Percentiles rank a stretch among this genome's conserved stretches.
These are phyloP conservation scores for Cheilosia vulpina DNA, from an alignment of 2,888 invertebrate genomes.

Conservation along the genomic window DNA sequence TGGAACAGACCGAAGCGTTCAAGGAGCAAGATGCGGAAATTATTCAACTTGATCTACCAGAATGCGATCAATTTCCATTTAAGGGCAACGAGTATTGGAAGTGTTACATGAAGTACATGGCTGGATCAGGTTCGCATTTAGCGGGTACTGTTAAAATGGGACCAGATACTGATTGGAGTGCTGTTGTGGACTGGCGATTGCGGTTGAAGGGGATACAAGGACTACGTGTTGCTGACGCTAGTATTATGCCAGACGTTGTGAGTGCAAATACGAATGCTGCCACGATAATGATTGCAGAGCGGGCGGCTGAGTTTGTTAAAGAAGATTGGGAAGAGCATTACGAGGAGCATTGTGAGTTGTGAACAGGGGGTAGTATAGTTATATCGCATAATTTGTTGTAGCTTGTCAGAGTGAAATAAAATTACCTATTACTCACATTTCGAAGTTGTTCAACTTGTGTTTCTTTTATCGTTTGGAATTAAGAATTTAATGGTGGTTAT, in stretches of 20 bases:
- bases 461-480: too few relatives aligned
- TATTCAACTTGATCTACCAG: constrained; percentile 72
- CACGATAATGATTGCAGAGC: constrained; percentile 94
- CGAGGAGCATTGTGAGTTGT: constrained; percentile 8
- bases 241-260: constrained; percentile 91
- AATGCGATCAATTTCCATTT: constrained; percentile 78
- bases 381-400: too few relatives aligned
- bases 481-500: too few relatives aligned
- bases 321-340: constrained; percentile 74
- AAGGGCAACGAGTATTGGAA: constrained; percentile 85
- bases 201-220: constrained; percentile 86
- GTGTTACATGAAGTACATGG: constrained; percentile 87
- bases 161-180: constrained; percentile 84
- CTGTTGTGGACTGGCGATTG: constrained; percentile 88
- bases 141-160: constrained; percentile 90
- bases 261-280: constrained; percentile 94
- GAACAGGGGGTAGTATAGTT: too few relatives aligned
- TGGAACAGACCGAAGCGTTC: constrained; percentile 83
- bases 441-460: too few relatives aligned
- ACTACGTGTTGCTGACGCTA: constrained; percentile 92
- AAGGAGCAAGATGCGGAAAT: constrained; percentile 79
- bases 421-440: too few relatives aligned
- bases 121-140: constrained; percentile 88
- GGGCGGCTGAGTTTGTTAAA: constrained; percentile 86
- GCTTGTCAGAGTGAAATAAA: too few relatives aligned